Evolutionary conservation across 1,140 invertebrate species (phyloP).

Genomic region (Atta colombica): DNA sequence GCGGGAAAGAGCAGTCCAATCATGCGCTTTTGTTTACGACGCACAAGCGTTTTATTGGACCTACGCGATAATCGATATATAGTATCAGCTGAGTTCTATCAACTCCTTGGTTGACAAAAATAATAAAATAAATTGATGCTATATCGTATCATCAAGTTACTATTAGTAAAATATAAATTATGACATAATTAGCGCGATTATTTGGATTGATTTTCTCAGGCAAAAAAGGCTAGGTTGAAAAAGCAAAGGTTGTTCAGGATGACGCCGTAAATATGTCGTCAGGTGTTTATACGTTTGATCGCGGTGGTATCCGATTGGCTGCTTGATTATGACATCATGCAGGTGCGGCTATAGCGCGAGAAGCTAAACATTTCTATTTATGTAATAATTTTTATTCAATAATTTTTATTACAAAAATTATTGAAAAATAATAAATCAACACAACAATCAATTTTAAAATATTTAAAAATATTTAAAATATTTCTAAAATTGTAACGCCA

Average conservation of each 20-base stretch:
- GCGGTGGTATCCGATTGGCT: conserved; percentile 68
- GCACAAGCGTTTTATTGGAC: conserved; percentile 79
- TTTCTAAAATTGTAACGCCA: background rate
- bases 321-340: conserved; percentile 73
- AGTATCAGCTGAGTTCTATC: conserved; percentile 44
- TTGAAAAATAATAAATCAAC: background rate
- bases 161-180: background rate
- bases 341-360: conserved; percentile 62
- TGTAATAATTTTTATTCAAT: background rate
- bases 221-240: background rate
- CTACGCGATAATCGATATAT: conserved; percentile 78
- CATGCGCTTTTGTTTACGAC: conserved; percentile 74
- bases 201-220: conserved; percentile 21
- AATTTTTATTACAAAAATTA: background rate
- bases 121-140: background rate
- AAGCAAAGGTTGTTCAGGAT: background rate
- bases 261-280: conserved; percentile 47
- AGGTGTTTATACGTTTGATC: conserved; percentile 73
- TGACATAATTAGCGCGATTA: background rate
- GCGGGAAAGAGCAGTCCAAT: conserved; percentile 76
- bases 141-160: background rate
- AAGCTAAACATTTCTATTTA: background rate
- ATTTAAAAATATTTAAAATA: no score
- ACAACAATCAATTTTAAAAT: background rate
- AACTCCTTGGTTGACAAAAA: background rate